phyloP scores from a whole-genome alignment of 2,797 vertebrate genomes.

The Numenius phaeopus region DNA sequence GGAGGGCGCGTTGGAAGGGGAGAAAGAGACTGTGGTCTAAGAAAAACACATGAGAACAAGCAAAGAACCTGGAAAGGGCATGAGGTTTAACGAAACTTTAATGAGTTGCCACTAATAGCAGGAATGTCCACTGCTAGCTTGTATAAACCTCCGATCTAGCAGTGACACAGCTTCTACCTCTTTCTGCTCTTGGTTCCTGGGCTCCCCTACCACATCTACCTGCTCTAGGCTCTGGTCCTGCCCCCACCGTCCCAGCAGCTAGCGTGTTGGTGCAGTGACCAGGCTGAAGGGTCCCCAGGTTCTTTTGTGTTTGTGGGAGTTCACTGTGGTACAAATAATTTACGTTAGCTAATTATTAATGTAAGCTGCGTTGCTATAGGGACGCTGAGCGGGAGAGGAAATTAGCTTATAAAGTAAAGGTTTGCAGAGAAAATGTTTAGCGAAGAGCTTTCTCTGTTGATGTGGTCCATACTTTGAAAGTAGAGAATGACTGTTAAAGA shows the following conservation, averaged over 20 bases:
- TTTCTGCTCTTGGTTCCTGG: neutral
- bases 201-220: neutral
- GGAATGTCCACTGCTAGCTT: neutral
- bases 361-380: neutral
- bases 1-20: neutral
- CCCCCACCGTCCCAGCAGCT: neutral
- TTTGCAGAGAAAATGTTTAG: neutral
- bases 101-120: neutral
- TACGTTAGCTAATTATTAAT: neutral
- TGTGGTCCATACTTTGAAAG: neutral
- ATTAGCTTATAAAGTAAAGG: neutral
- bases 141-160: neutral
- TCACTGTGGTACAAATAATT: neutral
- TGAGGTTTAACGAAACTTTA: neutral
- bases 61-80: neutral
- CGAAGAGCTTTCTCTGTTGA: neutral
- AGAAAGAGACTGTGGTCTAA: neutral
- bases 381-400: neutral
- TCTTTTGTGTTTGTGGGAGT: neutral
- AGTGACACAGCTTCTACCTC: neutral
- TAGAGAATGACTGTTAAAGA: neutral
- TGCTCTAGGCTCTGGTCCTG: neutral
- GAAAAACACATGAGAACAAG: neutral
- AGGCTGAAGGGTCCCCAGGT: neutral
- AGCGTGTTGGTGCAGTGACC: neutral